Evolutionary conservation across 1,140 invertebrate species (phyloP), one percentile per base, ranked within the genome.

Genomic region (Listronotus bonariensis): DNA sequence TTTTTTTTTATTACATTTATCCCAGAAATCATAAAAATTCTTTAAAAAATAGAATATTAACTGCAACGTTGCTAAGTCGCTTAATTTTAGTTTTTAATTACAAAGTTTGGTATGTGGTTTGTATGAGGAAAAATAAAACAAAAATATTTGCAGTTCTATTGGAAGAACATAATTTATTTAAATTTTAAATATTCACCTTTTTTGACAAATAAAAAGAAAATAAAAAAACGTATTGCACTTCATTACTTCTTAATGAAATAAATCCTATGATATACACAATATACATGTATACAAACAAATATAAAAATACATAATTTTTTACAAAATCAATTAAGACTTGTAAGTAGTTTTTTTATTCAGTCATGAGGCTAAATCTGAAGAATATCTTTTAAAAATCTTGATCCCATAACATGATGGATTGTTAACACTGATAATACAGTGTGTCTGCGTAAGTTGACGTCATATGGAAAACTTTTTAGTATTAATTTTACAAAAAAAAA

Each of bases 221-320:
- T 15, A 43, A 62, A 43, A 61, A 62, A 45, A 43, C 32, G 51
- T 62, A 62, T 62, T 62, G 59, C 59, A 62, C 48, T 62, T 62
- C 38, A 42, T 61, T 17, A 34, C 52, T 36, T 18, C n/a, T 53
- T 53, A 40, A 48, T 20, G 18, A 31, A 43, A 58, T 14, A 36
- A 58, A 46, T 15, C 52, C 17, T 40, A 26, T 31, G 52, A 14
- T 36, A 53, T 62, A 54, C 59, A 62, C 45, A 60, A 60, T 60
- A 60, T 60, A 60, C 57, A 60, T 60, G 57, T 60, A 60, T 60
- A 60, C 57, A 60, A 60, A 60, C 46, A 60, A 49, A 49, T 60
- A 60, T 49, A 60, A 60, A 45, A 60, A 60, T 60, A 60, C 57
- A 60, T 45, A 60, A 51, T 49, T 60, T 52, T 60, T 51, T 40